These are phyloP conservation scores for Mylabris phalerata DNA, from an alignment of 1,140 invertebrate genomes.

Conservation along the genomic window DNA sequence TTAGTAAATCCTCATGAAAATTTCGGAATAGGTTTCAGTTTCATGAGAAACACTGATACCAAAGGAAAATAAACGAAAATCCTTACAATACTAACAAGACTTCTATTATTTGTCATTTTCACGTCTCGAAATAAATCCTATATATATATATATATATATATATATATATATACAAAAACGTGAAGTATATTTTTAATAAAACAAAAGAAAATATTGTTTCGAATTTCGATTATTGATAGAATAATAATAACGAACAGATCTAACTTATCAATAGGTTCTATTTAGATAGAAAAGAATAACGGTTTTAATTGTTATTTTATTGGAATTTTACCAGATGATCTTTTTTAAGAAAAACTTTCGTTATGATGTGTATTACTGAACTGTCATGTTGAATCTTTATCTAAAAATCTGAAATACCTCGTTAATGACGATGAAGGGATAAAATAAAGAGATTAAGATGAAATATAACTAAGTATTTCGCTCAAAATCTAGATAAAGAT, in stretches of 20 bases:
- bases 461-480: constrained; percentile 6
- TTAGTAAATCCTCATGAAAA: constrained; percentile 14
- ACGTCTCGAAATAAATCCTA: neutral
- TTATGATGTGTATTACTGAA: neutral
- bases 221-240: no score
- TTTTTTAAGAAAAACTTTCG: no score
- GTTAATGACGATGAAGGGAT: constrained; percentile 9
- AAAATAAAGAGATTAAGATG: constrained; percentile 13
- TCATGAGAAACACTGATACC: constrained; percentile 8
- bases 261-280: no score
- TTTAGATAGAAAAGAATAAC: no score
- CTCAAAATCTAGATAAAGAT: constrained; percentile 15
- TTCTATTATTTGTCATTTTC: constrained; percentile 13
- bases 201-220: no score
- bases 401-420: constrained; percentile 13
- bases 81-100: neutral
- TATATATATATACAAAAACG: no score
- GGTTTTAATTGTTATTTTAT: no score
- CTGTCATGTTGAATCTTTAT: constrained; percentile 7
- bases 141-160: no score
- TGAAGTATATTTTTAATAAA: no score
- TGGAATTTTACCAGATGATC: no score
- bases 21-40: constrained; percentile 11
- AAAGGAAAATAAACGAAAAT: constrained; percentile 5
- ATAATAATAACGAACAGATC: no score